Evolutionary conservation across 2,113 vertebrate genomes (phyloP).

Genomic region (Scopus umbretta): DNA sequence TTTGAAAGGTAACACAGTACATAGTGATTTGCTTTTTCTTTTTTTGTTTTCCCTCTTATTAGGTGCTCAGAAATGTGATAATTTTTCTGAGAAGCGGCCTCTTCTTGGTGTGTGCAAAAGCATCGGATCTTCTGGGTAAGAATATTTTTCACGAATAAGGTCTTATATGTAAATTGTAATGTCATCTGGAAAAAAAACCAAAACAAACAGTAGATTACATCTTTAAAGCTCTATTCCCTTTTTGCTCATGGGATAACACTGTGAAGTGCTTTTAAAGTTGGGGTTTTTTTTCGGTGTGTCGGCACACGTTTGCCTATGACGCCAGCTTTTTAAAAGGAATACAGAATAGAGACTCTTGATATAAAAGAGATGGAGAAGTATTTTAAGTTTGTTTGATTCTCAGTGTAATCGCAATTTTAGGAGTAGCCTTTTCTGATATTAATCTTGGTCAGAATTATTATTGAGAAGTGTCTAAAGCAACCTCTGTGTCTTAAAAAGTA

Average conservation of each 20-base stretch:
- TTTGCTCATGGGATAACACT: not conserved
- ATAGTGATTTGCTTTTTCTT: not conserved
- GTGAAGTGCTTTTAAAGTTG: not conserved
- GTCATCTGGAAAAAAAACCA: not conserved
- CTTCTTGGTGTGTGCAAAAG: slow-evolving; percentile 96
- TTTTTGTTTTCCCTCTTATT: not conserved
- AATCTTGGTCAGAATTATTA: not conserved
- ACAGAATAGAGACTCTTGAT: not conserved
- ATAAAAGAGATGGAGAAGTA: not conserved
- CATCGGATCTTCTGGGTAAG: slow-evolving; percentile 95
- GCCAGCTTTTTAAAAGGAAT: not conserved
- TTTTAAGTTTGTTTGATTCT: not conserved
- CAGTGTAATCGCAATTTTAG: not conserved
- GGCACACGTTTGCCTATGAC: not conserved
- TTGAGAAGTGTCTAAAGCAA: not conserved
- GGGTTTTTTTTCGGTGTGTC: not conserved
- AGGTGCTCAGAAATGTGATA: slow-evolving; percentile 89
- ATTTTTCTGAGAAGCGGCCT: slow-evolving; percentile 91
- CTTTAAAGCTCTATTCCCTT: not conserved
- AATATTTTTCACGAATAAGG: not conserved
- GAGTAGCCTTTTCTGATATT: not conserved
- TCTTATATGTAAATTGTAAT: not conserved
- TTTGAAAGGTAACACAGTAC: not conserved
- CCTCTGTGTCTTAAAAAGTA: not conserved
- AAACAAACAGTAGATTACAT: not conserved